Evolutionary conservation across 2,888 invertebrate genomes (phyloP).

Genomic region (Halocaridina rubra): DNA sequence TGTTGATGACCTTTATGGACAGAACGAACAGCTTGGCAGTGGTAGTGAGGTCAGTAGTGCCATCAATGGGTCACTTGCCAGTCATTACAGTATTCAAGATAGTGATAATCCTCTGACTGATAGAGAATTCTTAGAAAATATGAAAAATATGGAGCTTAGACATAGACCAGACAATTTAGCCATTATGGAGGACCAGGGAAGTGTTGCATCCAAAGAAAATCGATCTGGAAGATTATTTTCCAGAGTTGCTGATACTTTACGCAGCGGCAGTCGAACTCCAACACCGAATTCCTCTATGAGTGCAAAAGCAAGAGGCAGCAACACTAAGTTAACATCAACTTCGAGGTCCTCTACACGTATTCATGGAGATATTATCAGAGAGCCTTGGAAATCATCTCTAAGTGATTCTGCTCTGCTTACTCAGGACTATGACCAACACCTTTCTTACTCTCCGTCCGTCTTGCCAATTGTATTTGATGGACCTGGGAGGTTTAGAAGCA

Average conservation of each 20-base stretch:
- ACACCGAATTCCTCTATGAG: slow-evolving; percentile 36
- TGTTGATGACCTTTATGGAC: slow-evolving; percentile 42
- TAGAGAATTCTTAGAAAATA: slow-evolving; percentile 46
- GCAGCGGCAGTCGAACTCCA: slow-evolving; percentile 48
- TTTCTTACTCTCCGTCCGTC: slow-evolving; percentile 41
- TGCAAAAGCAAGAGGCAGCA: slow-evolving; percentile 42
- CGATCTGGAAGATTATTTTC: slow-evolving; percentile 50
- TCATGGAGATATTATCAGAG: slow-evolving; percentile 47
- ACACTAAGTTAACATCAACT: slow-evolving; percentile 47
- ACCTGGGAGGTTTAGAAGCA: slow-evolving; percentile 52
- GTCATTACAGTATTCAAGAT: slow-evolving; percentile 47
- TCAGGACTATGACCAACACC: slow-evolving; percentile 39
- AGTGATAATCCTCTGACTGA: slow-evolving; percentile 40
- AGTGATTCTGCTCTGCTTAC: slow-evolving; percentile 44
- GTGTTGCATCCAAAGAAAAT: slow-evolving; percentile 45
- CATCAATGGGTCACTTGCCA: slow-evolving; percentile 43
- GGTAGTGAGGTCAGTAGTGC: slow-evolving; percentile 48
- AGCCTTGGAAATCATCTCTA: slow-evolving; percentile 33
- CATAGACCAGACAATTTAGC: slow-evolving; percentile 44
- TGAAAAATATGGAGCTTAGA: slow-evolving; percentile 43
- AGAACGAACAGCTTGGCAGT: slow-evolving; percentile 25
- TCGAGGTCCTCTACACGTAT: slow-evolving; percentile 51
- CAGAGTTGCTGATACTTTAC: slow-evolving; percentile 47
- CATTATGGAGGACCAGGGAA: slow-evolving; percentile 46
- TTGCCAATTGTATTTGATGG: slow-evolving; percentile 51